Conservation (phyloP, 2,888 invertebrate genomes). For the Zele albiditarsus region DNA sequence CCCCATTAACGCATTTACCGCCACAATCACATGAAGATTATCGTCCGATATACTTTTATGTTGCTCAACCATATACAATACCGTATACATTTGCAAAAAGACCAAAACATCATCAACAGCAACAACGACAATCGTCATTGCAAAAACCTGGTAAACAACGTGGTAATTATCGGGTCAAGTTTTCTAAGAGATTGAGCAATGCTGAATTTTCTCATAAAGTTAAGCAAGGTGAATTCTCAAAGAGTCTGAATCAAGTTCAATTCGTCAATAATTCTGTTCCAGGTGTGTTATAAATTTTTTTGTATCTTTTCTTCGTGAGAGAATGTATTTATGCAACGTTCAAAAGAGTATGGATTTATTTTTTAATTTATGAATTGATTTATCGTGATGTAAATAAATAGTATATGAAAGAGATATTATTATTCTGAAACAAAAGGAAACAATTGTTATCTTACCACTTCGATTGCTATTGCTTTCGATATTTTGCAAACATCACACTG, state of each 20-base stretch:
- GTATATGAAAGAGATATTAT: too few species aligned
- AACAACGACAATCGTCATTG: conserved; percentile 59
- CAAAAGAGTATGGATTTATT: too few species aligned
- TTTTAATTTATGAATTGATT: too few species aligned
- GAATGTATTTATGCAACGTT: too few species aligned
- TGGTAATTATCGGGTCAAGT: conserved; percentile 65
- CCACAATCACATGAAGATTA: conserved; percentile 64
- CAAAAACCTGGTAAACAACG: conserved; percentile 60
- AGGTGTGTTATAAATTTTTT: conserved; percentile 55
- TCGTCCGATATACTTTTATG: conserved; percentile 69
- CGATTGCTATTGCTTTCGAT: too few species aligned
- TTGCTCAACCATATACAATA: conserved; percentile 68
- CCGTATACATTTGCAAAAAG: conserved; percentile 68
- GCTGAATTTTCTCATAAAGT: conserved; percentile 68
- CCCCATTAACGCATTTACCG: conserved; percentile 41
- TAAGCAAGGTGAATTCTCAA: conserved; percentile 68
- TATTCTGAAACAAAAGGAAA: too few species aligned
- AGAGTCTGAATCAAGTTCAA: conserved; percentile 67
- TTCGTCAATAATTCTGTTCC: conserved; percentile 64
- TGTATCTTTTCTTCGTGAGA: too few species aligned
- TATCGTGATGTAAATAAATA: too few species aligned
- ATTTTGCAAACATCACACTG: too few species aligned
- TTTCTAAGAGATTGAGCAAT: conserved; percentile 65
- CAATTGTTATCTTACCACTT: too few species aligned
- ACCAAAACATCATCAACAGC: conserved; percentile 47